Percentiles rank a stretch among this genome's conserved stretches.
Conservation (phyloP, 2,113 vertebrate genomes). For the Scomber colias region DNA sequence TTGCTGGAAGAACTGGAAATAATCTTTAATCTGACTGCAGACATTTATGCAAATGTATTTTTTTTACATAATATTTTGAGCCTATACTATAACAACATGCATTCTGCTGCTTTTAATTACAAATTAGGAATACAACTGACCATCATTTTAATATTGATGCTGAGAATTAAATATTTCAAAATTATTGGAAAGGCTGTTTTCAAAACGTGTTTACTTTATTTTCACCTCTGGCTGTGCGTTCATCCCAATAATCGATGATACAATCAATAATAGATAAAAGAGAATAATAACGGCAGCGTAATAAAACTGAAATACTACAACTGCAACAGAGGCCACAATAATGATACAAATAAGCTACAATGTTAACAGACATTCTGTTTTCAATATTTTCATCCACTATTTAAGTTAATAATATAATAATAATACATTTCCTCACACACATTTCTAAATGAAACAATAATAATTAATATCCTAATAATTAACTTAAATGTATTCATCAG, state of each 20-base stretch:
- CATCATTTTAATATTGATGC: not conserved
- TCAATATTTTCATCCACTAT: not conserved
- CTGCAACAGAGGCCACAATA: not conserved
- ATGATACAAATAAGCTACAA: not conserved
- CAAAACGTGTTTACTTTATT: not conserved
- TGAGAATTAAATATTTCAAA: not conserved
- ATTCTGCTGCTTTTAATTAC: not conserved
- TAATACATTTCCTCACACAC: not conserved
- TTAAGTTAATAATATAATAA: not conserved
- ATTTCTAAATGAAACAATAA: not conserved
- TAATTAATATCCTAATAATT: not conserved
- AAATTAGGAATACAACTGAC: not conserved
- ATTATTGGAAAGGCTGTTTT: not conserved
- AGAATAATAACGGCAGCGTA: not conserved
- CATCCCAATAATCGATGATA: not conserved
- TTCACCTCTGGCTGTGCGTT: not conserved
- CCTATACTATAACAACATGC: not conserved
- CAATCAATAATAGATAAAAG: not conserved
- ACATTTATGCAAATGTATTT: not conserved
- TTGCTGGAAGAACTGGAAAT: not conserved
- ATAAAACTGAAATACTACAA: not conserved
- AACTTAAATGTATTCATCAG: not conserved
- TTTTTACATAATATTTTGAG: not conserved
- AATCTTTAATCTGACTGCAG: not conserved
- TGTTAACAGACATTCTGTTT: not conserved